Base-by-base conservation (phyloP, 2,797 vertebrate genomes). In the Etheostoma nigrum region DNA sequence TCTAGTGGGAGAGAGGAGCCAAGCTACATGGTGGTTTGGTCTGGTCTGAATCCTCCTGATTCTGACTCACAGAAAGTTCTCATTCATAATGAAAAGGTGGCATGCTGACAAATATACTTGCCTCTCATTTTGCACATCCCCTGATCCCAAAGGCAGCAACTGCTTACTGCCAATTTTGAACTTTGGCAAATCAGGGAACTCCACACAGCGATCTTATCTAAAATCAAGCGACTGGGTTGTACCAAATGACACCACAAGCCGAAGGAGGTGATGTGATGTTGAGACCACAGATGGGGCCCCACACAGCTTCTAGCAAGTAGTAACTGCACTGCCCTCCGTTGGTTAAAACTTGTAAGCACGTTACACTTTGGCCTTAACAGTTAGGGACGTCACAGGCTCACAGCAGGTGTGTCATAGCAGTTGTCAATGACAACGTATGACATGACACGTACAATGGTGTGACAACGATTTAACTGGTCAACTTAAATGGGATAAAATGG, bases 1-100 rank as follows among this genome's bases (percentile, higher is more conserved):
- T 72, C 40, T 7, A 45, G 49, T 33, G 25, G 30, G 64, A 59
- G 36, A 21, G 49, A 23, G 40, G 51, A 76, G 74, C 68, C 74
- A 75, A 74, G 72, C 53, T 78, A 54, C 57, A 68, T 54, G 60
- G 64, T 70, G 74, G 53, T 82, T 85, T 73, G 55, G 25, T 71
- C 42, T 58, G 76, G 42, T 72, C 23, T 51, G n/a, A 64, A 78
- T 33, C 23, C 72, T 53, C n/a, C 55, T 44, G 40, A 52, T 55
- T 74, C 47, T 27, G 57, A 54, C 40, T 61, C 78, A 65, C 72
- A 82, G 53, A 59, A 25, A 30, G 8, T 64, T 74, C 75, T 76
- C 69, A 51, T 79, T 78, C 45, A 15, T 61, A 62, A 74, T 67
- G 47, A 67, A 79, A 70, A 70, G 61, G n/a, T 57, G 67, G 62